Conservation (phyloP, 2,113 vertebrate species). For the Cromileptes altivelis region DNA sequence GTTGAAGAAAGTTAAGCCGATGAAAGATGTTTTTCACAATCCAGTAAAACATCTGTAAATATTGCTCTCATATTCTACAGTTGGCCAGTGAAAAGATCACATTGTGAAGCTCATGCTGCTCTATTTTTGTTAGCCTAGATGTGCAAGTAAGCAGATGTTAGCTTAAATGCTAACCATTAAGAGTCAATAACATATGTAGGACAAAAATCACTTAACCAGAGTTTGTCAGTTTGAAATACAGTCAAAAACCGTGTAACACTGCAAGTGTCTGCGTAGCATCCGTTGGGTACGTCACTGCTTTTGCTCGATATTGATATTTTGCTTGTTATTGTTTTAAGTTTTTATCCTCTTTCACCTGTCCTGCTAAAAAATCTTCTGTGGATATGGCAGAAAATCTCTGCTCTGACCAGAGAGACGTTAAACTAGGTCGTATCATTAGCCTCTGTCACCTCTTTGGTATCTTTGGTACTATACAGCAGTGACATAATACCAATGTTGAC, state of each 20-base stretch:
- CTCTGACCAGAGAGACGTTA: not conserved
- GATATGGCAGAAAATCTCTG: not conserved
- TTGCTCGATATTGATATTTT: not conserved
- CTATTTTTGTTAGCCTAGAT: not conserved
- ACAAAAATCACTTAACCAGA: not conserved
- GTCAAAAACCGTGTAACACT: too few relatives aligned
- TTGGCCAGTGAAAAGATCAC: not conserved
- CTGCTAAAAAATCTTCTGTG: too few relatives aligned
- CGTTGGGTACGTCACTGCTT: not conserved
- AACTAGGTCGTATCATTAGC: not conserved
- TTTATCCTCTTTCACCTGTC: too few relatives aligned
- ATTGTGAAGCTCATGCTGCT: not conserved
- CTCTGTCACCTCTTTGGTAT: not conserved
- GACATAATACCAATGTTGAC: not conserved
- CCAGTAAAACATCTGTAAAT: not conserved
- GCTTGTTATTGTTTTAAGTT: not conserved
- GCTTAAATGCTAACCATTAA: not conserved
- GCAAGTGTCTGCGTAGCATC: not conserved
- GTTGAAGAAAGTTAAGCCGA: not conserved
- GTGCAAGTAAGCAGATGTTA: not conserved
- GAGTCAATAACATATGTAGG: not conserved
- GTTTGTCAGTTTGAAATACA: not conserved
- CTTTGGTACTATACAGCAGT: not conserved
- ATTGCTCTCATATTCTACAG: not conserved
- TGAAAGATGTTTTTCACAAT: not conserved